Conservation (phyloP, 2,113 vertebrate genomes). For the Etheostoma cragini region DNA sequence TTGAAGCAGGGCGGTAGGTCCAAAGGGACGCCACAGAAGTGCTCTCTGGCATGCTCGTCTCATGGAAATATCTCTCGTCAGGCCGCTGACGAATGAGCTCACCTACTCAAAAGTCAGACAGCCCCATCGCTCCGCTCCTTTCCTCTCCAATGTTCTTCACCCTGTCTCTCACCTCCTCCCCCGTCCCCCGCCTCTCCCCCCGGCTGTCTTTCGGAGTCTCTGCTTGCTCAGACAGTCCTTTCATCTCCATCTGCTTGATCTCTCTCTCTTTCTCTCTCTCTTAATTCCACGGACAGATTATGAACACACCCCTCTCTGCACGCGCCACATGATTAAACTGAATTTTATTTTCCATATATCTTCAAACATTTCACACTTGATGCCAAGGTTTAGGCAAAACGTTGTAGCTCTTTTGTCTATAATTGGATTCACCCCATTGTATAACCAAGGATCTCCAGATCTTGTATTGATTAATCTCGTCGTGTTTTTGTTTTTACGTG, state of each 20-base stretch:
- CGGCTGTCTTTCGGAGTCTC: conserved; percentile 50
- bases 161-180: conserved; percentile 38
- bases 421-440: background rate
- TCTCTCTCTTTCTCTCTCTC: conserved; percentile 35
- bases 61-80: conserved; percentile 69
- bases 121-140: conserved; percentile 39
- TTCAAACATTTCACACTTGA: background rate
- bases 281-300: conserved; percentile 10
- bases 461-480: background rate
- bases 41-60: conserved; percentile 46
- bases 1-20: conserved; percentile 31
- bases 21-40: conserved; percentile 53
- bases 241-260: conserved; percentile 61
- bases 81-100: conserved; percentile 69
- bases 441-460: background rate
- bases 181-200: conserved; percentile 25
- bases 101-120: conserved; percentile 61
- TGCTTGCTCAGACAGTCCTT: conserved; percentile 47
- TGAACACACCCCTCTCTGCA: conserved; percentile 21
- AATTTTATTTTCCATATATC: background rate
- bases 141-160: conserved; percentile 48
- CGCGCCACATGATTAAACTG: conserved; percentile 24
- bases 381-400: background rate
- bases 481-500: background rate
- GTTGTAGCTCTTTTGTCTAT: background rate